Base-by-base conservation (phyloP, 2,797 vertebrate species). In the Echiichthys vipera region DNA sequence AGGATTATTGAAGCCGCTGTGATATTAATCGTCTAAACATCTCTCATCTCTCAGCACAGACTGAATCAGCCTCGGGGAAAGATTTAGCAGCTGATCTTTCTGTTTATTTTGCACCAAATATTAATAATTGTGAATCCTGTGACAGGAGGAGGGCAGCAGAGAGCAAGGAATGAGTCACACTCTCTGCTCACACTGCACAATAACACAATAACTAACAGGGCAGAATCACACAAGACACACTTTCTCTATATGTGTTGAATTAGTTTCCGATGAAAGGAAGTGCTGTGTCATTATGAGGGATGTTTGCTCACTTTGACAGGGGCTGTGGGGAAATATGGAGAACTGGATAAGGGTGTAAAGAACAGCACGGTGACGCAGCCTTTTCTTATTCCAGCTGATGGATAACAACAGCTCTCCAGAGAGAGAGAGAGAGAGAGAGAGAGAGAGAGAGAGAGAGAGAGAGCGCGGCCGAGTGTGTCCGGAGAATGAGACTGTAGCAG, bases 101-200 rank as follows among this genome's bases (percentile, higher is more conserved):
- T 10, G 1, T 20, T 42, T 12, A 49, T 54, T 20, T 40, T 17
- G 45, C 46, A 3, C 3, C 55, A 32, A 15, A 37, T 10, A 22
- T 3, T 18, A 0, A 15, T 1, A 29, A 30, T 40, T 0, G 25
- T 6, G 5, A 13, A 2, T 6, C n/a, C 17, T 24, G 42, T 18
- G 22, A 12, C 83, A 74, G 67, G 0, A n/a, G 86, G 89, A 56
- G 76, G 84, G 85, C 85, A 81, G 84, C 58, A 85, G 66, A 83
- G 55, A 13, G 47, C 42, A 20, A 25, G 46, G 51, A 58, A 83
- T 37, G 46, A 62, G 17, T 17, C 29, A 8, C 13, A 1, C 37
- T 54, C 5, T 1, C 37, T 13, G 29, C 22, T 45, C 34, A 20
- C 9, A 18, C 18, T 24, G 9, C 5, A 65, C 24, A 56, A 5